phyloP scores from a whole-genome alignment of 2,888 invertebrate species.

The Buathra laborator region DNA sequence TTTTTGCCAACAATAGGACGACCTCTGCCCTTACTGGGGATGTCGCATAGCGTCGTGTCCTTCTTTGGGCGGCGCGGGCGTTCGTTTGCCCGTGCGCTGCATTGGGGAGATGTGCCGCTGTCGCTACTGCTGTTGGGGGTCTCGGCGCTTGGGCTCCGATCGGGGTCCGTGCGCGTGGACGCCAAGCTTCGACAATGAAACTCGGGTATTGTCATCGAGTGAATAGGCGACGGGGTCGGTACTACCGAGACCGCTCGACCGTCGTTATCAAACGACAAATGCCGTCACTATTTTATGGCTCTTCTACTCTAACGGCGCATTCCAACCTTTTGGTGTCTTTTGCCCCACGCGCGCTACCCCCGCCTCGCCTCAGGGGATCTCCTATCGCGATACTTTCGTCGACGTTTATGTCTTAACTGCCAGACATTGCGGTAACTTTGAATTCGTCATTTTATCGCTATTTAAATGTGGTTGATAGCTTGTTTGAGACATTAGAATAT shows the following conservation, averaged over 20 bases:
- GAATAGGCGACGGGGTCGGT: conserved; percentile 24
- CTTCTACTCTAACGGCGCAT: conserved; percentile 10
- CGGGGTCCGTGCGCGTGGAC: neutral
- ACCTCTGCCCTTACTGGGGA: conserved; percentile 10
- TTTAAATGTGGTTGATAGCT: neutral
- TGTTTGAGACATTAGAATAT: neutral
- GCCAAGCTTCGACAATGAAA: conserved; percentile 31
- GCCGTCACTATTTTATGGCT: conserved; percentile 36
- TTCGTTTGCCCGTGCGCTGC: conserved; percentile 22
- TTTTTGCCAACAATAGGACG: conserved; percentile 20
- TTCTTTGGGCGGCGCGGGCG: neutral
- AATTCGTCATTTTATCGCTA: neutral
- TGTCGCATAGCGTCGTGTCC: neutral
- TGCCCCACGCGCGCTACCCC: neutral
- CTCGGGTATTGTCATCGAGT: conserved; percentile 36
- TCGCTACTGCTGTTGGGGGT: neutral
- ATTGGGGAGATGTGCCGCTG: neutral
- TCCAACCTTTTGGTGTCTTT: conserved; percentile 12
- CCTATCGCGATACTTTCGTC: conserved; percentile 28
- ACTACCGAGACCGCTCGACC: conserved; percentile 1
- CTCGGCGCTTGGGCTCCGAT: conserved; percentile 4
- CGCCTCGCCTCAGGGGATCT: neutral
- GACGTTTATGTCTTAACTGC: neutral
- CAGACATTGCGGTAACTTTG: neutral
- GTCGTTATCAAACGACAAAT: conserved; percentile 45